Conservation (phyloP, 2,888 invertebrate species). For the Microctonus brassicae region DNA sequence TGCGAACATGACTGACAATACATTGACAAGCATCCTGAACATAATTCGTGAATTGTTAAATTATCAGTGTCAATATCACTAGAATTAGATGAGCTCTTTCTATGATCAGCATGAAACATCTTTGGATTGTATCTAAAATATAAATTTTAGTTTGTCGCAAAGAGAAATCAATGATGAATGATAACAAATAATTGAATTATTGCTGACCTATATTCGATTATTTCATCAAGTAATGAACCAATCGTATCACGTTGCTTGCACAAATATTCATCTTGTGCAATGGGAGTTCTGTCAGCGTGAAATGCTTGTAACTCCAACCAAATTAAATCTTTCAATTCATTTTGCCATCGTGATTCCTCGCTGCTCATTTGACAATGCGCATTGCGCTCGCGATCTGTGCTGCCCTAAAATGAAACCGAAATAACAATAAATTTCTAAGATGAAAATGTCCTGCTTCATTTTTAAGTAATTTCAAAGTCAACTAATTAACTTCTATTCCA, state of each 20-base stretch:
- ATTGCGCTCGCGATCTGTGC: slow-evolving; percentile 75
- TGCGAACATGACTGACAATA: slow-evolving; percentile 80
- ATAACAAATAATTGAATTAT: neutral
- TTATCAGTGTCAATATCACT: slow-evolving; percentile 44
- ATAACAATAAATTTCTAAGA: neutral
- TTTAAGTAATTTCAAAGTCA: too few species aligned
- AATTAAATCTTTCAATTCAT: slow-evolving; percentile 88
- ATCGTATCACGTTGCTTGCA: slow-evolving; percentile 81
- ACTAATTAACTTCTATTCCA: too few species aligned
- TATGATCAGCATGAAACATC: slow-evolving; percentile 47
- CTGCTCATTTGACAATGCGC: slow-evolving; percentile 78
- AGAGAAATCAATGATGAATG: neutral
- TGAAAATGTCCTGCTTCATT: too few species aligned
- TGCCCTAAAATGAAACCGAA: slow-evolving; percentile 70
- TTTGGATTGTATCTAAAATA: slow-evolving; percentile 52
- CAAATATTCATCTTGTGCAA: slow-evolving; percentile 84
- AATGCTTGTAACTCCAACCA: slow-evolving; percentile 93
- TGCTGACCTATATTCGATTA: slow-evolving; percentile 80
- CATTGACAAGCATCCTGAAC: slow-evolving; percentile 80
- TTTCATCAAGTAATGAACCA: slow-evolving; percentile 79
- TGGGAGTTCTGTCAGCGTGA: slow-evolving; percentile 81
- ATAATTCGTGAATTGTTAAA: slow-evolving; percentile 53
- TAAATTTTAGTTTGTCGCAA: neutral
- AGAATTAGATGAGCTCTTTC: slow-evolving; percentile 17
- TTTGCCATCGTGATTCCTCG: slow-evolving; percentile 91